phyloP scores from a whole-genome alignment of 2,113 vertebrate species.

The Chaenocephalus aceratus region DNA sequence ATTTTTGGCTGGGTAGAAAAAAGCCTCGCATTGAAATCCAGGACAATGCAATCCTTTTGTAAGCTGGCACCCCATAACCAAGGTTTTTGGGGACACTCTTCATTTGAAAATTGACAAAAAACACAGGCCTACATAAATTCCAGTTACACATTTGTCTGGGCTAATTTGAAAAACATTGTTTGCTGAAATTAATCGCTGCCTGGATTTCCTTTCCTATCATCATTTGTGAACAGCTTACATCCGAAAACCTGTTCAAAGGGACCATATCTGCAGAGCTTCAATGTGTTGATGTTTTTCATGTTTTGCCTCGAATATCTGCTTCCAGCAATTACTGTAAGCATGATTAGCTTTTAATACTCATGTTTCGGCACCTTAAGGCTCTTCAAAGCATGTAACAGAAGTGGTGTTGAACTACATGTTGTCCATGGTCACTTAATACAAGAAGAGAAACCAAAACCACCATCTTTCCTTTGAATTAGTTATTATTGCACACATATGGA shows the following conservation, averaged over 20 bases:
- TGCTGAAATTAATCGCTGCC: neutral
- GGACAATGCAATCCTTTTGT: conserved; percentile 7
- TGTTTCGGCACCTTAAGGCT: neutral
- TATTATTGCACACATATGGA: neutral
- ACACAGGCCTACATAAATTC: no score
- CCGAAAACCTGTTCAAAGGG: neutral
- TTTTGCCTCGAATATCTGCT: neutral
- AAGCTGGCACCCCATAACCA: neutral
- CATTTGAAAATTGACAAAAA: conserved; percentile 13
- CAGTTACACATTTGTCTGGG: no score
- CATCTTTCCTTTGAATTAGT: neutral
- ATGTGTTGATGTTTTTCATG: neutral
- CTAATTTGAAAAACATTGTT: no score
- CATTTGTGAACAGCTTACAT: neutral
- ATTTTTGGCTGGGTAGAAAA: conserved; percentile 10
- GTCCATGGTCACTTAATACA: neutral
- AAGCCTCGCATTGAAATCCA: conserved; percentile 2
- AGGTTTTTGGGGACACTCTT: neutral
- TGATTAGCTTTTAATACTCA: neutral
- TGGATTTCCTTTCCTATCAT: neutral
- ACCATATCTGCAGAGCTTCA: neutral
- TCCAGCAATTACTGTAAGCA: neutral
- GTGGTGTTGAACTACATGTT: neutral
- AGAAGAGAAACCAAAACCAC: neutral
- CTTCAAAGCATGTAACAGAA: no score